phyloP scores from a whole-genome alignment of 2,888 invertebrate genomes.

The Pocota personata region DNA sequence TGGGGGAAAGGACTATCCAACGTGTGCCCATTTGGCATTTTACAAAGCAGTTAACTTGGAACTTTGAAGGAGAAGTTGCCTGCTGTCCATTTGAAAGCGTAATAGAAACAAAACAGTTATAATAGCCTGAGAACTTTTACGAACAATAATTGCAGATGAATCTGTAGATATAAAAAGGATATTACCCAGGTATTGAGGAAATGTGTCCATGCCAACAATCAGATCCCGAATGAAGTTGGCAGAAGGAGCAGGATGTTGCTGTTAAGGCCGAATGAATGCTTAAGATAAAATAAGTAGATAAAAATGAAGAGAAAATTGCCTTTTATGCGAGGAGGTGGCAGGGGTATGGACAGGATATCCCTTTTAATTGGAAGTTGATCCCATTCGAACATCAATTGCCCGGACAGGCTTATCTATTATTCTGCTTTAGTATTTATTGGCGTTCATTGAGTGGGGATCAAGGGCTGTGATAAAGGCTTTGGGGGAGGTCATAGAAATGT shows the following conservation, averaged over 20 bases:
- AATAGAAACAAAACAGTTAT: constrained; percentile 45
- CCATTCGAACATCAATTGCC: constrained; percentile 72
- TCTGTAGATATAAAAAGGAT: constrained; percentile 56
- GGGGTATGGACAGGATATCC: constrained; percentile 47
- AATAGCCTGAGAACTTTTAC: constrained; percentile 65
- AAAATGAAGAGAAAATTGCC: constrained; percentile 69
- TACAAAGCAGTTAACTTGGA: constrained; percentile 54
- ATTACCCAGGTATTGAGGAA: constrained; percentile 53
- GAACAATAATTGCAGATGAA: constrained; percentile 71
- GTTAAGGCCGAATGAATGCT: constrained; percentile 43
- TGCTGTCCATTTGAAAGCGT: constrained; percentile 31
- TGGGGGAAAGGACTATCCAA: not conserved
- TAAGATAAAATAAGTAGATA: constrained; percentile 70
- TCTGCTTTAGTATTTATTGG: constrained; percentile 60
- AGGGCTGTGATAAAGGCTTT: constrained; percentile 44
- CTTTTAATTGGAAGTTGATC: constrained; percentile 74
- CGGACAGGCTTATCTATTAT: constrained; percentile 72
- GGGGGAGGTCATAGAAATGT: constrained; percentile 17
- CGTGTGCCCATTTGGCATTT: constrained; percentile 47
- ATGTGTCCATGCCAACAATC: constrained; percentile 64
- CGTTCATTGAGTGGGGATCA: constrained; percentile 64
- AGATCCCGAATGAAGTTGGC: constrained; percentile 29
- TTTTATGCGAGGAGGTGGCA: constrained; percentile 25
- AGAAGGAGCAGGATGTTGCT: not conserved
- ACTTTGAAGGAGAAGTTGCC: constrained; percentile 37